These are phyloP conservation scores for Lutjanus campechanus DNA, from an alignment of 2,797 vertebrate genomes.

Conservation along the genomic window DNA sequence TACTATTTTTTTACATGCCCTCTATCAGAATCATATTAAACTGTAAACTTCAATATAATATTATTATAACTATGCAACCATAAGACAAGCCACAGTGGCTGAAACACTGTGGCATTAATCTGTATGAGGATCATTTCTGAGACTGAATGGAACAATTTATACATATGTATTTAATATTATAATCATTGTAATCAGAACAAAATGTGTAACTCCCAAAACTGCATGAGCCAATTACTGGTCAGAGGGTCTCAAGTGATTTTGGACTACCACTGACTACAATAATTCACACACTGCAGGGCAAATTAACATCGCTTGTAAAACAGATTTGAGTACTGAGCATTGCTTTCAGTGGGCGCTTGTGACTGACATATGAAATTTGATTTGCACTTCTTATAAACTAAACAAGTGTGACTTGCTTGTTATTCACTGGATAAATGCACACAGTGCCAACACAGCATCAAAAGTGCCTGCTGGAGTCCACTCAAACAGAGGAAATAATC, in stretches of 20 bases:
- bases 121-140: neutral
- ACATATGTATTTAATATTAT: neutral
- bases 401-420: slow-evolving; percentile 73
- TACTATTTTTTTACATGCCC: too few species aligned
- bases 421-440: slow-evolving; percentile 70
- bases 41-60: neutral
- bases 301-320: slow-evolving; percentile 47
- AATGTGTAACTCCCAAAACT: neutral
- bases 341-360: slow-evolving; percentile 47
- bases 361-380: slow-evolving; percentile 72
- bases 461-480: slow-evolving; percentile 79
- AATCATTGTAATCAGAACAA: slow-evolving; percentile 9
- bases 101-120: too few species aligned
- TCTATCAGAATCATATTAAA: neutral
- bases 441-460: slow-evolving; percentile 71
- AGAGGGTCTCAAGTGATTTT: slow-evolving; percentile 19
- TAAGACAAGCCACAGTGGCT: neutral
- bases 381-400: slow-evolving; percentile 70
- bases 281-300: slow-evolving; percentile 12
- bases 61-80: neutral
- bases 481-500: slow-evolving; percentile 79
- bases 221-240: neutral
- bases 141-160: neutral
- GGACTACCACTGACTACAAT: slow-evolving; percentile 5
- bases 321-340: slow-evolving; percentile 40